Conservation (phyloP, 2,888 invertebrate genomes). For the Drosophila niveifrons region DNA sequence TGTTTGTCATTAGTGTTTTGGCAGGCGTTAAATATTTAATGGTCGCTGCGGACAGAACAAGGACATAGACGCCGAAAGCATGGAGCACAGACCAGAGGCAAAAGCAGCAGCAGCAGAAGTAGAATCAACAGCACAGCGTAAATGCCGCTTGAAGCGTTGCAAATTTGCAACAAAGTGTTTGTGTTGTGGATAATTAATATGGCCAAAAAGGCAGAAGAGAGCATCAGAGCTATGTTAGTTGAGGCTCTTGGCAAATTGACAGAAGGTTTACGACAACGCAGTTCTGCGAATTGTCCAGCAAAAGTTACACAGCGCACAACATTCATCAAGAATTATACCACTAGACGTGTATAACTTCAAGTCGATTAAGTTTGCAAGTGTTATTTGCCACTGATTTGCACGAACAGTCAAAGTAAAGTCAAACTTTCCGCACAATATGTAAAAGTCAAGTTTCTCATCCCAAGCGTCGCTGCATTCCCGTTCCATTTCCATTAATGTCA, state of each 20-base stretch:
- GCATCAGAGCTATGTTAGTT: constrained; percentile 1
- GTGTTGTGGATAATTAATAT: constrained; percentile 73
- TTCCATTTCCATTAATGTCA: too few species aligned
- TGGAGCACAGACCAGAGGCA: too few species aligned
- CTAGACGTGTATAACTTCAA: neutral
- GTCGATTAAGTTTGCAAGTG: neutral
- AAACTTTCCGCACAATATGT: neutral
- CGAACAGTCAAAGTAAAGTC: too few species aligned
- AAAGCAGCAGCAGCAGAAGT: neutral
- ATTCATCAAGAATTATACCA: neutral
- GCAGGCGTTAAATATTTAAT: constrained; percentile 80
- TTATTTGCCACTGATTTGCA: neutral
- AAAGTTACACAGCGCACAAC: constrained; percentile 33
- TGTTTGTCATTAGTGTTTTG: constrained; percentile 81
- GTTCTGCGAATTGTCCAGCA: constrained; percentile 29
- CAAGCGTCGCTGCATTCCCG: too few species aligned
- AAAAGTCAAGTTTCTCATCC: too few species aligned
- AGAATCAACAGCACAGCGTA: constrained; percentile 4
- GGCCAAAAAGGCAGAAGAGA: constrained; percentile 22
- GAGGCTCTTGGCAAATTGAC: constrained; percentile 49
- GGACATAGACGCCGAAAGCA: constrained; percentile 2
- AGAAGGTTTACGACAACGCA: constrained; percentile 39
- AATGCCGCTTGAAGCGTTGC: constrained; percentile 20
- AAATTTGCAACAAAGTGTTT: constrained; percentile 74
- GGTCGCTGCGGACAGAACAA: constrained; percentile 34